phyloP scores from a whole-genome alignment of 2,888 invertebrate genomes.

The Hirtodrosophila duncani region DNA sequence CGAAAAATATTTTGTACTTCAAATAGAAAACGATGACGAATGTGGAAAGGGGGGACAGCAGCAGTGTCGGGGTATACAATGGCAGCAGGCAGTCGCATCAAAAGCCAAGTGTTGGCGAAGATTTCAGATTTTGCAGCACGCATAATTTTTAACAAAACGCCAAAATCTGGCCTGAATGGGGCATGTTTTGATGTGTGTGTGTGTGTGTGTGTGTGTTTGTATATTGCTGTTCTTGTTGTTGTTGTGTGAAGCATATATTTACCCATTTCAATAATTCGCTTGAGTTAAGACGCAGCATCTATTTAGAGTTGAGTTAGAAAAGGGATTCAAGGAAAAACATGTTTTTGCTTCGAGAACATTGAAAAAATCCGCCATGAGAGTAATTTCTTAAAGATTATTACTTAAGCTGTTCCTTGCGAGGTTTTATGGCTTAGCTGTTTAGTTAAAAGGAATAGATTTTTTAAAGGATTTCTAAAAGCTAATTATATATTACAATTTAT shows the following conservation, averaged over 20 bases:
- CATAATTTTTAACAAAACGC: constrained; percentile 9
- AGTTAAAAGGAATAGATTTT: no score
- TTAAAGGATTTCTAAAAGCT: no score
- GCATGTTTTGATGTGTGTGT: neutral
- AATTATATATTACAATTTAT: no score
- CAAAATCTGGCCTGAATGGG: constrained; percentile 6
- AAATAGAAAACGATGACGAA: constrained; percentile 30
- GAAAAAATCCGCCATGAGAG: no score
- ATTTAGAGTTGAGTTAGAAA: constrained; percentile 2
- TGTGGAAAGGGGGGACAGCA: no score
- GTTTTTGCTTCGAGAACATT: no score
- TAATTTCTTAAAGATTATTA: no score
- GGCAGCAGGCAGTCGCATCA: no score
- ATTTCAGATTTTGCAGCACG: constrained; percentile 5
- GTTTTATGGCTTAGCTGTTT: no score
- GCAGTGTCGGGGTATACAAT: no score
- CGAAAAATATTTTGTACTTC: constrained; percentile 62
- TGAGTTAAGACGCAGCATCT: constrained; percentile 24
- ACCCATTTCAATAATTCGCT: constrained; percentile 46
- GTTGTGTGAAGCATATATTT: constrained; percentile 8
- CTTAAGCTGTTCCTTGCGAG: no score
- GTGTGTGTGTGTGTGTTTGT: constrained; percentile 2
- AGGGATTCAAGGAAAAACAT: neutral
- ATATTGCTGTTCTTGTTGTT: neutral
- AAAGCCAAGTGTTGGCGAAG: no score